phyloP scores from a whole-genome alignment of 2,888 invertebrate genomes.

The Xestoiulus laeticollis region DNA sequence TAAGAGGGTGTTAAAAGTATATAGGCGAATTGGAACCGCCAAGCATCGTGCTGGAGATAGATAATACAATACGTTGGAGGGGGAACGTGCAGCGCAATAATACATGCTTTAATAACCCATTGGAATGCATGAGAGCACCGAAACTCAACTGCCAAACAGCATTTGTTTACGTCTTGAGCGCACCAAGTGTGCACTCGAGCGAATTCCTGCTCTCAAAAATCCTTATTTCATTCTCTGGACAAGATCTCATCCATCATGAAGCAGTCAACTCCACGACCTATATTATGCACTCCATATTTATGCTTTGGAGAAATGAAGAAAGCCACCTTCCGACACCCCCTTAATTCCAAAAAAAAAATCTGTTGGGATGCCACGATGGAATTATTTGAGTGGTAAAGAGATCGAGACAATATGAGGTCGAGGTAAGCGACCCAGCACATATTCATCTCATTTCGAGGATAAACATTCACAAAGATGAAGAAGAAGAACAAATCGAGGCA shows the following conservation, averaged over 20 bases:
- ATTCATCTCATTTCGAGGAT: neutral
- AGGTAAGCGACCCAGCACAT: neutral
- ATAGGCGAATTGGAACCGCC: neutral
- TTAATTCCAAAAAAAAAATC: neutral
- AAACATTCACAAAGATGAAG: neutral
- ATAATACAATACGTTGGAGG: neutral
- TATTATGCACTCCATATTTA: conserved; percentile 17
- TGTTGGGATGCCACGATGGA: neutral
- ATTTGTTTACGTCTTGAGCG: conserved; percentile 25
- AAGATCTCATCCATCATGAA: conserved; percentile 46
- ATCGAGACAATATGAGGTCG: conserved; percentile 5
- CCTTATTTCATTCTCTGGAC: conserved; percentile 42
- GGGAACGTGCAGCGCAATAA: neutral
- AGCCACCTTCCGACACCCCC: no score
- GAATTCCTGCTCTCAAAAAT: conserved; percentile 45
- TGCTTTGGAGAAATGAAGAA: neutral
- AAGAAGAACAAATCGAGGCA: neutral
- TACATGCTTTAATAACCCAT: neutral
- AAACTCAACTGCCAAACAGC: conserved; percentile 45
- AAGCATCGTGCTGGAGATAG: no score
- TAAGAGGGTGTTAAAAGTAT: conserved; percentile 33
- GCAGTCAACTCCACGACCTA: conserved; percentile 40
- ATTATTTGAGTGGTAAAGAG: conserved; percentile 12
- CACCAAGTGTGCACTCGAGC: conserved; percentile 34
- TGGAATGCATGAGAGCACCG: conserved; percentile 32